These are phyloP conservation scores for Orbicella faveolata DNA, from an alignment of 64 coral and sea anemone species.

Conservation along the genomic window DNA sequence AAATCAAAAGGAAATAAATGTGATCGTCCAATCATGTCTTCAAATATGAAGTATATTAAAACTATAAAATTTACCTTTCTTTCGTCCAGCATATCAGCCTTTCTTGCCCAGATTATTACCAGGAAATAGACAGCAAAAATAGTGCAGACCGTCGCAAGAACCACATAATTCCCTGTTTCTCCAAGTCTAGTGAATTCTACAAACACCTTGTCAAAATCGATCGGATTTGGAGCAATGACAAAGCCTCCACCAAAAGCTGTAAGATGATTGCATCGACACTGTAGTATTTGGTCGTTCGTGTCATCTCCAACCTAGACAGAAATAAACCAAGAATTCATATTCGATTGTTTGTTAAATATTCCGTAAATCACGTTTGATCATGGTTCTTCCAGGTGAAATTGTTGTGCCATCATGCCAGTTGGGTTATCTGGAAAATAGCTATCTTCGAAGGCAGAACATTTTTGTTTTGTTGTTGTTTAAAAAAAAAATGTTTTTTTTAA, in stretches of 20 bases:
- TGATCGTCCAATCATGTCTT: no score
- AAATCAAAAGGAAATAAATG: no score
- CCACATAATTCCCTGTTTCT: conserved; percentile 64
- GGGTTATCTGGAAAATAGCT: no score
- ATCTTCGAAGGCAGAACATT: no score
- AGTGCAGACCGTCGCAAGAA: conserved; percentile 55
- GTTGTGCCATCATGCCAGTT: no score
- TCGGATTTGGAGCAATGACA: conserved; percentile 75
- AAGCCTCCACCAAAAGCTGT: conserved; percentile 81
- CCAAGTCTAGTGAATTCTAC: conserved; percentile 65
- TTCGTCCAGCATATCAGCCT: conserved; percentile 70
- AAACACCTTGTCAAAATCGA: conserved; percentile 89
- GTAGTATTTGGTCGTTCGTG: conserved; percentile 43
- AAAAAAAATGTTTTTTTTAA: no score
- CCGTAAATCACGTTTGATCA: not conserved
- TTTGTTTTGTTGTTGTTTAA: no score
- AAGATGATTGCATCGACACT: conserved; percentile 74
- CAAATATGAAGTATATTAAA: not conserved
- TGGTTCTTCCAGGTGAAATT: no score
- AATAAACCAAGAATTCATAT: not conserved
- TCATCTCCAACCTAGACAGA: conserved; percentile 58
- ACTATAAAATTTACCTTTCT: conserved; percentile 47
- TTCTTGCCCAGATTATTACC: conserved; percentile 56
- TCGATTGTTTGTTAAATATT: not conserved
- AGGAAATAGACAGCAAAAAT: conserved; percentile 76